Evolutionary conservation across 2,888 invertebrate species (phyloP).

Genomic region (Anorthoa munda): DNA sequence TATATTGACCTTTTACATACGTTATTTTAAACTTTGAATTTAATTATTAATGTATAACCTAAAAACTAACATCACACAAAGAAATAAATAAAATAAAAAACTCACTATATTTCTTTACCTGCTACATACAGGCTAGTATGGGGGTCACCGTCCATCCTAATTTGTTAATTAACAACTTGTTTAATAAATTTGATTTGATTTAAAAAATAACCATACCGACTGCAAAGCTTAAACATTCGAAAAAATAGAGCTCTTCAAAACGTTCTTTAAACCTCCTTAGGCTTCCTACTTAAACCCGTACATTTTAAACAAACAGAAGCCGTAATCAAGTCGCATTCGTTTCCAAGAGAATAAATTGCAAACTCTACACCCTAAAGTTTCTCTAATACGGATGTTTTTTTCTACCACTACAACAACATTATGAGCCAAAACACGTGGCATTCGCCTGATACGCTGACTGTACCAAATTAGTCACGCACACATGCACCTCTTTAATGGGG

Average conservation of each 20-base stretch:
- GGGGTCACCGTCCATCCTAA: too few relatives aligned
- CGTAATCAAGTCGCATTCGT: conserved; percentile 54
- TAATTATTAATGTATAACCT: too few relatives aligned
- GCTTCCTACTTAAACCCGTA: neutral
- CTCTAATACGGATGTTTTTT: conserved; percentile 75
- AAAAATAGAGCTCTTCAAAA: neutral
- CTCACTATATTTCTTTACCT: too few relatives aligned
- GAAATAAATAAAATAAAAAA: too few relatives aligned
- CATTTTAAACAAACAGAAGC: conserved; percentile 39
- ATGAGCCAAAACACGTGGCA: conserved; percentile 79
- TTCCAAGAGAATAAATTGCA: conserved; percentile 59
- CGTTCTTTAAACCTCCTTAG: neutral
- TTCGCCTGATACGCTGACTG: conserved; percentile 64
- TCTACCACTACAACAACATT: conserved; percentile 78
- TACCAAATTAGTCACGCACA: conserved; percentile 82
- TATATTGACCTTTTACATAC: neutral
- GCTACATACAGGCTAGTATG: too few relatives aligned
- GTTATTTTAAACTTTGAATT: neutral
- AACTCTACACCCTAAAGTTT: conserved; percentile 61
- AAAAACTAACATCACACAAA: too few relatives aligned
- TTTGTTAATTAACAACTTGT: too few relatives aligned
- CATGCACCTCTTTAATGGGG: conserved; percentile 80
- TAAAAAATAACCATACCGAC: neutral
- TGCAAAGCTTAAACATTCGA: neutral
- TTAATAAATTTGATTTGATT: too few relatives aligned